Conservation (phyloP, 2,113 vertebrate genomes). For the Macquaria australasica region DNA sequence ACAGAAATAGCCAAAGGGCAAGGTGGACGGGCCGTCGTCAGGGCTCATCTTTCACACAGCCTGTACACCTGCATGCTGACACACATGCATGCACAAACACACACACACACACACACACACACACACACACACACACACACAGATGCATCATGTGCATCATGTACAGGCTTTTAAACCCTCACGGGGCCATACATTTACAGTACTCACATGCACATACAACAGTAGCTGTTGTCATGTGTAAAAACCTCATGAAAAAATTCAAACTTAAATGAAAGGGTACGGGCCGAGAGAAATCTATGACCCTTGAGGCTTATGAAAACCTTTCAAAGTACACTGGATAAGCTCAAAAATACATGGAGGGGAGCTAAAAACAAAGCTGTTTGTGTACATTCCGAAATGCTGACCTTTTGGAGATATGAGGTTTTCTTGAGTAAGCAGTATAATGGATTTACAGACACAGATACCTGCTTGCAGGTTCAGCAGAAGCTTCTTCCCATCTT, state of each 20-base stretch:
- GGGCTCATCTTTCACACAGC: constrained; percentile 82
- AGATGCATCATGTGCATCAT: constrained; percentile 42
- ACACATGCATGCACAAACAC: constrained; percentile 20
- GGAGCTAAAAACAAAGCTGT: constrained; percentile 35
- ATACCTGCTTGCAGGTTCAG: constrained; percentile 14
- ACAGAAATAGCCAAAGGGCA: constrained; percentile 84
- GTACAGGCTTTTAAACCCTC: constrained; percentile 16
- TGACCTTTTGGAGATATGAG: constrained; percentile 31
- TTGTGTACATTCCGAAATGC: constrained; percentile 29
- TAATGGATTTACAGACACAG: neutral
- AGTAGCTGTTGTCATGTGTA: constrained; percentile 6
- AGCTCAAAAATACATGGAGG: constrained; percentile 21
- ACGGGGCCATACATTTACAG: constrained; percentile 31
- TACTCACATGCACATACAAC: constrained; percentile 22
- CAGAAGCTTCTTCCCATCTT: neutral
- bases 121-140: constrained; percentile 26
- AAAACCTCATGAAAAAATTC: constrained; percentile 34
- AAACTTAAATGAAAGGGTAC: constrained; percentile 21
- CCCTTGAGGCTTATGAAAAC: constrained; percentile 29
- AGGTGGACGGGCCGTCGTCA: constrained; percentile 78
- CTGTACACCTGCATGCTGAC: constrained; percentile 73
- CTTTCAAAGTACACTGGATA: constrained; percentile 37
- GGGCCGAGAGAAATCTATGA: neutral
- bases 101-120: constrained; percentile 29
- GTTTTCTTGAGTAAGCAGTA: constrained; percentile 2